These are phyloP conservation scores for Adoxophyes honmai DNA, from an alignment of 1,140 invertebrate genomes.

Conservation along the genomic window DNA sequence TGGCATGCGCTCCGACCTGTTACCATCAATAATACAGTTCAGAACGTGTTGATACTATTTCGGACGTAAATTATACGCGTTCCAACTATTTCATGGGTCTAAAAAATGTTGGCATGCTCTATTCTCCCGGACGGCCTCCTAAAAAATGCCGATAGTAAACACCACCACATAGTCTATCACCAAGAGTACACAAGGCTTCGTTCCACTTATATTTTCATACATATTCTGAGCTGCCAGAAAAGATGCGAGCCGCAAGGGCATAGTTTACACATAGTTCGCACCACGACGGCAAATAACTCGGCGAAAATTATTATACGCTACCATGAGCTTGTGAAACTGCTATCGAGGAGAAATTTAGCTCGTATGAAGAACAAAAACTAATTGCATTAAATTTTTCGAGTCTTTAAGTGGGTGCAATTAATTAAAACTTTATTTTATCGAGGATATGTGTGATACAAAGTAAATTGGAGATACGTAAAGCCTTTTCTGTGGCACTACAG, in stretches of 20 bases:
- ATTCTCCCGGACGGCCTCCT: no score
- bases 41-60: background rate
- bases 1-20: background rate
- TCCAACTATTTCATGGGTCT: no score
- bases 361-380: no score
- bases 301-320: slow-evolving; percentile 29
- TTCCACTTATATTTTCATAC: background rate
- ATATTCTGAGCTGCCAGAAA: slow-evolving; percentile 12
- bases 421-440: no score
- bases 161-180: background rate
- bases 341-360: slow-evolving; percentile 20
- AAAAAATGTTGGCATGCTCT: no score
- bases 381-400: no score
- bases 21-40: background rate
- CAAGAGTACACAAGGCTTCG: background rate
- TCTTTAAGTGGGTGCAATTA: no score
- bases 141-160: background rate
- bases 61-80: background rate
- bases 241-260: slow-evolving; percentile 27
- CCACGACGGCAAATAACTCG: slow-evolving; percentile 31
- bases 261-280: slow-evolving; percentile 42
- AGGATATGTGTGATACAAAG: no score
- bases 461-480: no score
- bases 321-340: slow-evolving; percentile 18
- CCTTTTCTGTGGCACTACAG: no score